These are phyloP conservation scores for Dreissena polymorpha DNA, from an alignment of 1,140 invertebrate species.

Conservation along the genomic window DNA sequence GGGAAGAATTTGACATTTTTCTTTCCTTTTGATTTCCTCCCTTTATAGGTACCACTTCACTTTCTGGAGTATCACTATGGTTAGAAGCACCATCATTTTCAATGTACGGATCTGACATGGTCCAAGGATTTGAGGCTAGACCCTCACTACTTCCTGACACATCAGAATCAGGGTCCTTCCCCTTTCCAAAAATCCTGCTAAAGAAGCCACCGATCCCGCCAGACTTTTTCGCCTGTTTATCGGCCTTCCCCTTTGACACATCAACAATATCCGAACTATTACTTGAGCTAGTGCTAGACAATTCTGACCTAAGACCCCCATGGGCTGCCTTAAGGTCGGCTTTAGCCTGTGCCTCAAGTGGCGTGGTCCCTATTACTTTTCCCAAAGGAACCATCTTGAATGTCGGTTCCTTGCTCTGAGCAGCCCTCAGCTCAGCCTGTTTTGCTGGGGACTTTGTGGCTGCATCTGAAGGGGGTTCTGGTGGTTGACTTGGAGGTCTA, in stretches of 20 bases:
- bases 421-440: slow-evolving; percentile 43
- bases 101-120: slow-evolving; percentile 34
- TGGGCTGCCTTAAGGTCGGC: slow-evolving; percentile 6
- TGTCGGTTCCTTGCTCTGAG: slow-evolving; percentile 65
- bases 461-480: slow-evolving; percentile 55
- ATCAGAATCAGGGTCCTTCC: slow-evolving; percentile 63
- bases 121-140: slow-evolving; percentile 11
- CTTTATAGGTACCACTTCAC: slow-evolving; percentile 6
- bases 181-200: slow-evolving; percentile 68
- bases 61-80: slow-evolving; percentile 17
- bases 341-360: slow-evolving; percentile 39
- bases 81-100: slow-evolving; percentile 15
- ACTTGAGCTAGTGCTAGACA: slow-evolving; percentile 12
- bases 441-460: slow-evolving; percentile 48
- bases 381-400: slow-evolving; percentile 73
- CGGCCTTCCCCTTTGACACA: slow-evolving; percentile 42
- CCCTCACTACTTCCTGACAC: slow-evolving; percentile 34
- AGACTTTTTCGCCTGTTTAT: slow-evolving; percentile 55
- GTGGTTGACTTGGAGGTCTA: slow-evolving; percentile 69
- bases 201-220: slow-evolving; percentile 72
- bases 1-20: slow-evolving; percentile 52
- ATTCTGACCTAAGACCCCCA: neutral
- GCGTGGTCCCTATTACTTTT: slow-evolving; percentile 51
- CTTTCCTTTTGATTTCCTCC: slow-evolving; percentile 26
- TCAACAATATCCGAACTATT: slow-evolving; percentile 47